phyloP scores from a whole-genome alignment of 2,113 vertebrate species.

The Bos javanicus region DNA sequence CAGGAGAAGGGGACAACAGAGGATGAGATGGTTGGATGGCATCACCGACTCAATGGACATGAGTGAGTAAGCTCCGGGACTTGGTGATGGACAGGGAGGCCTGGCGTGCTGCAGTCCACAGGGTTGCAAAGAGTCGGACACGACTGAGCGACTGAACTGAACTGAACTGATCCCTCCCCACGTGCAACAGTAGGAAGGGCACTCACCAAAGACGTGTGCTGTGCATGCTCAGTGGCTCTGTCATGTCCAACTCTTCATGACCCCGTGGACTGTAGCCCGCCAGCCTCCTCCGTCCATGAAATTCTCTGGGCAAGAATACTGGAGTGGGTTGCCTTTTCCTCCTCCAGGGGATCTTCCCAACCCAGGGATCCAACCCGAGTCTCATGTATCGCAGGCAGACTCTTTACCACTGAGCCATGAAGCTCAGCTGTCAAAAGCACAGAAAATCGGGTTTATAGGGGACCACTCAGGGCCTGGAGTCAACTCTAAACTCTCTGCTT shows the following conservation, averaged over 20 bases:
- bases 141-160: not conserved
- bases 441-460: not conserved
- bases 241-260: fast-evolving
- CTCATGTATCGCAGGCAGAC: not conserved
- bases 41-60: not conserved
- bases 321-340: not conserved
- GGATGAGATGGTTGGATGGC: too few species aligned
- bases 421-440: not conserved
- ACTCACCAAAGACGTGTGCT: not conserved
- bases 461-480: not conserved
- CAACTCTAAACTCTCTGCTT: not conserved
- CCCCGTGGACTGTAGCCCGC: not conserved
- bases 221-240: fast-evolving
- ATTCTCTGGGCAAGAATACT: not conserved
- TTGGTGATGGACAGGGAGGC: not conserved
- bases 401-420: not conserved
- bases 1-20: not conserved
- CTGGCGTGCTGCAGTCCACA: not conserved
- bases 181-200: too few species aligned
- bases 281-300: not conserved
- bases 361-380: not conserved
- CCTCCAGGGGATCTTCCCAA: not conserved
- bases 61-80: not conserved
- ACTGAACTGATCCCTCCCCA: not conserved
- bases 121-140: fast-evolving